Evolutionary conservation across 1,140 invertebrate genomes (phyloP).

Genomic region (Drosophila nigrodunni): DNA sequence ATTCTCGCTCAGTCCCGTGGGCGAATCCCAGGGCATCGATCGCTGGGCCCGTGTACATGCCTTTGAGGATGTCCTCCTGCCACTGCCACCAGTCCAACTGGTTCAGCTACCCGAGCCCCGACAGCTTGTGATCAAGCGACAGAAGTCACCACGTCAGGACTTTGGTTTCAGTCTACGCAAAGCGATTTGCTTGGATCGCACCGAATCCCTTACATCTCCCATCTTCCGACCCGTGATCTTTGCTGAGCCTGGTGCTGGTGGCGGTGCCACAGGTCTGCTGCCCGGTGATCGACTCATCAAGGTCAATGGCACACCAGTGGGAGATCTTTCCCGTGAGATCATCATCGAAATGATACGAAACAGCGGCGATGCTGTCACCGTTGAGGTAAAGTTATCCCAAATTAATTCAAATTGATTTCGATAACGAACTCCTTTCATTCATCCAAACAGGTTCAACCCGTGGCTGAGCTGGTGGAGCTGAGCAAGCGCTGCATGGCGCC

Average conservation of each 20-base stretch:
- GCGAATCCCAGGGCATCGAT: slow-evolving; percentile 92
- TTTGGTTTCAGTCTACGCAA: slow-evolving; percentile 97
- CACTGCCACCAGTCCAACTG: slow-evolving; percentile 91
- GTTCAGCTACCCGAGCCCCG: slow-evolving; percentile 91
- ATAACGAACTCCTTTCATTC: not conserved
- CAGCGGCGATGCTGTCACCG: slow-evolving; percentile 91
- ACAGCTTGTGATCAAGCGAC: slow-evolving; percentile 91
- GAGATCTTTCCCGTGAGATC: slow-evolving; percentile 94
- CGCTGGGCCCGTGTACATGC: slow-evolving; percentile 89
- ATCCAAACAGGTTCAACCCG: slow-evolving; percentile 89
- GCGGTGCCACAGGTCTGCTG: slow-evolving; percentile 92
- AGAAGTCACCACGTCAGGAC: slow-evolving; percentile 93
- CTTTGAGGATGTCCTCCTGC: slow-evolving; percentile 91
- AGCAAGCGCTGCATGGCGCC: slow-evolving; percentile 88
- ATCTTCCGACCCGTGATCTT: slow-evolving; percentile 92
- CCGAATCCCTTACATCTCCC: slow-evolving; percentile 76
- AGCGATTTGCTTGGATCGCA: slow-evolving; percentile 91
- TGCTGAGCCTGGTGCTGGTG: slow-evolving; percentile 94
- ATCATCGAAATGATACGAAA: slow-evolving; percentile 96
- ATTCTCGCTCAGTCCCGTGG: slow-evolving; percentile 92
- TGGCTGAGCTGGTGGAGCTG: slow-evolving; percentile 94
- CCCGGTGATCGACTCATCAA: slow-evolving; percentile 96
- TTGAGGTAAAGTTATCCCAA: slow-evolving; percentile 89
- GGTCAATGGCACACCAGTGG: slow-evolving; percentile 94
- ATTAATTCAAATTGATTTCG: not conserved